These are phyloP conservation scores for Plagodis pulveraria DNA, from an alignment of 2,888 invertebrate genomes.

Conservation along the genomic window DNA sequence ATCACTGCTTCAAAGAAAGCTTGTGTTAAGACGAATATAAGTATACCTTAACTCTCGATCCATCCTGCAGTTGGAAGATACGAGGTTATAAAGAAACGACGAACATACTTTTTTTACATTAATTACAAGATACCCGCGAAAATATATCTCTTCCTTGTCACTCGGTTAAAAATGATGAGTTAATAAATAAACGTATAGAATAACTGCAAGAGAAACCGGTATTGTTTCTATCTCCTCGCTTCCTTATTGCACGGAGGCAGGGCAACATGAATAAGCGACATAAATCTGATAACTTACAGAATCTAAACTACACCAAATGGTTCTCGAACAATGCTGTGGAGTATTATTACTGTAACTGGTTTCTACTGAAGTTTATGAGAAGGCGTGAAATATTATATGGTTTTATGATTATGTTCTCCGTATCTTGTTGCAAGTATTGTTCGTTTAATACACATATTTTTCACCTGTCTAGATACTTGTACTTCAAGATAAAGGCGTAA, in stretches of 20 bases:
- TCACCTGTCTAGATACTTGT: no score
- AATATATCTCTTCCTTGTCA: no score
- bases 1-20: no score
- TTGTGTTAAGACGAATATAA: no score
- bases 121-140: no score
- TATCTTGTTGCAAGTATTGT: neutral
- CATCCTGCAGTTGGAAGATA: no score
- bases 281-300: slow-evolving; percentile 7
- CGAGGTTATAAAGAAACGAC: no score
- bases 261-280: slow-evolving; percentile 4
- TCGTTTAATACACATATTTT: neutral
- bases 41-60: no score
- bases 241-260: slow-evolving; percentile 11
- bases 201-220: neutral
- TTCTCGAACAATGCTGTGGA: slow-evolving; percentile 1
- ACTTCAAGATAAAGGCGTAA: no score
- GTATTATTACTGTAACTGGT: slow-evolving; percentile 1
- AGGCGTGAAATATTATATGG: neutral
- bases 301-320: slow-evolving; percentile 2
- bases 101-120: no score
- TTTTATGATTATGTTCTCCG: slow-evolving; percentile 1
- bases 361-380: neutral
- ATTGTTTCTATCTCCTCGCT: slow-evolving; percentile 7
- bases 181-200: no score
- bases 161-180: no score